Conservation (phyloP, 2,888 invertebrate genomes). For the Tineola bisselliella region DNA sequence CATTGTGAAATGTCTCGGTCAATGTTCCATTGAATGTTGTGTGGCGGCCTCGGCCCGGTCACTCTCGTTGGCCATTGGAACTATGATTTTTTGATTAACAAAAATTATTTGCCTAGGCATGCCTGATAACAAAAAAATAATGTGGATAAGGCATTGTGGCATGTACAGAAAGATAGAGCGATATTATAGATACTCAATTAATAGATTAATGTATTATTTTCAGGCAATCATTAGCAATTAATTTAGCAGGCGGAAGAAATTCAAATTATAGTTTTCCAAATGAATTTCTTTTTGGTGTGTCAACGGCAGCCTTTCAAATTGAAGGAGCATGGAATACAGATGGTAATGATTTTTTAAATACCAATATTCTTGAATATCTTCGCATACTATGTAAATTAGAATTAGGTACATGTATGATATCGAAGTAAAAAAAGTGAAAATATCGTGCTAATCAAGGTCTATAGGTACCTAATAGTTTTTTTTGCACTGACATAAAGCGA, state of each 20-base stretch:
- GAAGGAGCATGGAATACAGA: slow-evolving; percentile 69
- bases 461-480: too few relatives aligned
- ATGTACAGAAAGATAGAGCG: too few relatives aligned
- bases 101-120: too few relatives aligned
- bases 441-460: too few relatives aligned
- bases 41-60: background rate
- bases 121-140: too few relatives aligned
- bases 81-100: background rate
- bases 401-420: too few relatives aligned
- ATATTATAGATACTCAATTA: too few relatives aligned
- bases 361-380: too few relatives aligned
- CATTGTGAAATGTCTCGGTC: background rate
- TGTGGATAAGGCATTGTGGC: too few relatives aligned
- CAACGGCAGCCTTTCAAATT: slow-evolving; percentile 70
- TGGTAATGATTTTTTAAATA: slow-evolving; percentile 30
- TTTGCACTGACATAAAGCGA: too few relatives aligned
- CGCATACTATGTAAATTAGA: too few relatives aligned
- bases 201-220: background rate
- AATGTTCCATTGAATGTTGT: background rate
- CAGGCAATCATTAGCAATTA: slow-evolving; percentile 10
- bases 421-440: too few relatives aligned
- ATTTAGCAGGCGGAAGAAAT: slow-evolving; percentile 44
- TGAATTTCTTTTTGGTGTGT: slow-evolving; percentile 69
- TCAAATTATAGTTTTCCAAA: slow-evolving; percentile 61
- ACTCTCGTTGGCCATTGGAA: background rate